These are phyloP conservation scores for Oryzias woworae DNA, from an alignment of 2,113 vertebrate species.

Conservation along the genomic window DNA sequence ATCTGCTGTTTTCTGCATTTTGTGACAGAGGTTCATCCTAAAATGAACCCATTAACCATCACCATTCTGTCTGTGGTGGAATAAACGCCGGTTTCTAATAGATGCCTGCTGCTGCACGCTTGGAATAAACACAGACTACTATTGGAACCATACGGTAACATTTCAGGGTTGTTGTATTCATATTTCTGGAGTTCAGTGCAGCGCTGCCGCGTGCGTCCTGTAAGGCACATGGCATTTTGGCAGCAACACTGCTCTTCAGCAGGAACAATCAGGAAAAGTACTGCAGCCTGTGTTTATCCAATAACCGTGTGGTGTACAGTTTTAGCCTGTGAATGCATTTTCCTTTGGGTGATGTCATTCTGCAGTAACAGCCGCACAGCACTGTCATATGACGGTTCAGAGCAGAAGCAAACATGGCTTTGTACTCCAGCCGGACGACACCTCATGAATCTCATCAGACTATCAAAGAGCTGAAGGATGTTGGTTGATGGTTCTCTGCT, in stretches of 20 bases:
- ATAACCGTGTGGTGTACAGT: slow-evolving; percentile 46
- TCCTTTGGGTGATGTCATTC: slow-evolving; percentile 50
- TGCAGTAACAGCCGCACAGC: slow-evolving; percentile 32
- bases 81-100: no score
- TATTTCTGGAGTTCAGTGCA: no score
- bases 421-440: slow-evolving; percentile 37
- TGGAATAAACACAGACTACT: no score
- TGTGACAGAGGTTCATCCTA: no score
- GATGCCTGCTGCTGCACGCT: no score
- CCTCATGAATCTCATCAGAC: slow-evolving; percentile 38
- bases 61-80: no score
- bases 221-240: slow-evolving; percentile 31
- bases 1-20: no score
- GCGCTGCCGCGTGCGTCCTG: neutral
- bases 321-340: slow-evolving; percentile 45
- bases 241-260: slow-evolving; percentile 20
- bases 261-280: slow-evolving; percentile 20
- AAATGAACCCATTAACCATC: no score
- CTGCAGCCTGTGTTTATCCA: slow-evolving; percentile 51
- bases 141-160: no score
- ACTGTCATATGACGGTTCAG: slow-evolving; percentile 56
- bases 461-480: slow-evolving; percentile 23
- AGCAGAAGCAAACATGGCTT: slow-evolving; percentile 56
- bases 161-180: no score
- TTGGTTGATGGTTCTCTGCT: neutral